These are phyloP conservation scores for Agriopis leucophaearia DNA, from an alignment of 2,888 invertebrate genomes.

Conservation along the genomic window DNA sequence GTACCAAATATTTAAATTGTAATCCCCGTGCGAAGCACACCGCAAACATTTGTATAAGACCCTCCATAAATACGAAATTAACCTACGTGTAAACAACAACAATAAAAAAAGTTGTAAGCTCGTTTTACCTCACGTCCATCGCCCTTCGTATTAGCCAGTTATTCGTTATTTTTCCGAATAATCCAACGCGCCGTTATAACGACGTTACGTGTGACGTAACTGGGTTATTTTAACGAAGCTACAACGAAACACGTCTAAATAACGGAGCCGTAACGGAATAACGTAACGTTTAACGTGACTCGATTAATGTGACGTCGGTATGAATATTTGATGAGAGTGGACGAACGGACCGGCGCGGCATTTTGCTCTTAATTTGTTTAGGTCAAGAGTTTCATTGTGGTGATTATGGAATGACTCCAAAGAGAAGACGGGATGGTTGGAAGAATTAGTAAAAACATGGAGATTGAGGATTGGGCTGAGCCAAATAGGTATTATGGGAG, in stretches of 20 bases:
- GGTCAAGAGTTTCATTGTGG: conserved; percentile 4
- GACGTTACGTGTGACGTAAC: conserved; percentile 34
- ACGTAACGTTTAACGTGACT: conserved; percentile 28
- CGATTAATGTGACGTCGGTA: conserved; percentile 23
- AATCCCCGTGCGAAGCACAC: conserved; percentile 1
- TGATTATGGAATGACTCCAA: background rate
- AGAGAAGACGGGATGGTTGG: background rate
- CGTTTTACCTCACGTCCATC: conserved; percentile 32
- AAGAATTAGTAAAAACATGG: no score
- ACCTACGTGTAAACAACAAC: conserved; percentile 27
- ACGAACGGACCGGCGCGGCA: background rate
- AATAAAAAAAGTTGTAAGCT: conserved; percentile 32
- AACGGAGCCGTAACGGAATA: conserved; percentile 24
- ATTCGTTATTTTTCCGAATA: conserved; percentile 38
- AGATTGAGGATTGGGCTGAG: no score
- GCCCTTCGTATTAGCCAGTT: conserved; percentile 37
- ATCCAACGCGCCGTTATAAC: conserved; percentile 32
- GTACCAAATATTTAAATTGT: conserved; percentile 6
- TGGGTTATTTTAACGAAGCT: conserved; percentile 39
- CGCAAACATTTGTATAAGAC: conserved; percentile 12
- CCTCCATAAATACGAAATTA: conserved; percentile 24
- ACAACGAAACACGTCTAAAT: conserved; percentile 33
- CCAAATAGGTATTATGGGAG: no score
- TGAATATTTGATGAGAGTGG: conserved; percentile 28
- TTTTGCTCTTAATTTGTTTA: conserved; percentile 15